phyloP scores from a whole-genome alignment of 2,797 vertebrate genomes.

The Carapus acus region DNA sequence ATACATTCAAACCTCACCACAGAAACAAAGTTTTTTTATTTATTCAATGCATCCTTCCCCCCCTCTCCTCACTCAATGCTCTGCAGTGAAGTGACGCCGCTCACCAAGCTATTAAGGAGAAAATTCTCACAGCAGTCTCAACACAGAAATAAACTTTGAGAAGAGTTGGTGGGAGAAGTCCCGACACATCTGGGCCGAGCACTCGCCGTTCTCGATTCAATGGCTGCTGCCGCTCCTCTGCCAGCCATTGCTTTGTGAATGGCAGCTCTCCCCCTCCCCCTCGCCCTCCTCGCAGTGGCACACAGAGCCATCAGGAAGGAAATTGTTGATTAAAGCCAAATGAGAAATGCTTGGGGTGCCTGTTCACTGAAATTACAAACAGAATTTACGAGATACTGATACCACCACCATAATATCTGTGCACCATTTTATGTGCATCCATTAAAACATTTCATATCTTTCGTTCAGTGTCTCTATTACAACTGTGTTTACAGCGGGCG shows the following conservation, averaged over 20 bases:
- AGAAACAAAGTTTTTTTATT: constrained; percentile 26
- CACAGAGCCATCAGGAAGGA: constrained; percentile 39
- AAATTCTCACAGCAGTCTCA: constrained; percentile 60
- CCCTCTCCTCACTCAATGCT: constrained; percentile 38
- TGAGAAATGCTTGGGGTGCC: constrained; percentile 15
- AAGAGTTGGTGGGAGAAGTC: constrained; percentile 2
- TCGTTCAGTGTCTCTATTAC: constrained; percentile 34
- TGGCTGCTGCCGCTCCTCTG: constrained; percentile 23
- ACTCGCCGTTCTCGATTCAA: constrained; percentile 9
- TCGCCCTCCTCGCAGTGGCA: constrained; percentile 43
- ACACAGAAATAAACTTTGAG: not conserved
- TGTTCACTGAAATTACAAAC: constrained; percentile 15
- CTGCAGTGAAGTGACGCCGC: constrained; percentile 40
- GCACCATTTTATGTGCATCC: constrained; percentile 25
- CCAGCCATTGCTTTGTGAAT: constrained; percentile 69
- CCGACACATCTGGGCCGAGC: not conserved
- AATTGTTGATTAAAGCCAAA: constrained; percentile 13
- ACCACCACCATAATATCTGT: constrained; percentile 17
- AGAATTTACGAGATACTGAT: constrained; percentile 18
- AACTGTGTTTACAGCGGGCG: constrained; percentile 12
- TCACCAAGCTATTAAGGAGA: constrained; percentile 41
- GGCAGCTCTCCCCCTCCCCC: too few relatives aligned
- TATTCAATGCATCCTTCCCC: constrained; percentile 39
- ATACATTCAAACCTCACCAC: constrained; percentile 44
- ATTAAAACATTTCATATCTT: constrained; percentile 33